phyloP scores from a whole-genome alignment of 2,888 invertebrate species.

The Toxonevra muliebris region DNA sequence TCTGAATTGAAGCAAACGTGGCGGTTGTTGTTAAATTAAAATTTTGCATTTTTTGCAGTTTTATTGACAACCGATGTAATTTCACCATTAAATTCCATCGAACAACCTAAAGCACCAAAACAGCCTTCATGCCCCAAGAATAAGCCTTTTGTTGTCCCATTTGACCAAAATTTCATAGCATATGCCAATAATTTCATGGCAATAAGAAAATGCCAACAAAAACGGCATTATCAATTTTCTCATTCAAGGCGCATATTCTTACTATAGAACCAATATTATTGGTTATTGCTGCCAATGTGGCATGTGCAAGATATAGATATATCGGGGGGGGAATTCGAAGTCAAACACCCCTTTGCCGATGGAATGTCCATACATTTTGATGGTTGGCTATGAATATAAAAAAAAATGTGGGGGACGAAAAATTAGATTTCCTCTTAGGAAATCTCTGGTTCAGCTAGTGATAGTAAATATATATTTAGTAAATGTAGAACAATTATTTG shows the following conservation, averaged over 20 bases:
- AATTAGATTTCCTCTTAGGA: too few relatives aligned
- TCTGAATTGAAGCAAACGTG: too few relatives aligned
- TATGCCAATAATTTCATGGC: slow-evolving; percentile 96
- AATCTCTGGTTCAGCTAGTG: too few relatives aligned
- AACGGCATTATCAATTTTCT: slow-evolving; percentile 88
- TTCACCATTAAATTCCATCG: slow-evolving; percentile 81
- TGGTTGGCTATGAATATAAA: too few relatives aligned
- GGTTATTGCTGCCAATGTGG: slow-evolving; percentile 96
- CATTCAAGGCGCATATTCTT: slow-evolving; percentile 92
- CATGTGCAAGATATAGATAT: slow-evolving; percentile 93
- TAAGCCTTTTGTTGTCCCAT: slow-evolving; percentile 93
- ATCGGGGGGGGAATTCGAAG: too few relatives aligned
- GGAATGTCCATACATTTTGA: too few relatives aligned
- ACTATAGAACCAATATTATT: slow-evolving; percentile 99
- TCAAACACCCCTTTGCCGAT: too few relatives aligned
- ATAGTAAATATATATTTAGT: too few relatives aligned
- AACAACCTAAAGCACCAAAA: slow-evolving; percentile 92
- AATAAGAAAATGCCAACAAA: slow-evolving; percentile 98
- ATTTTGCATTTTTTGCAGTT: slow-evolving; percentile 43
- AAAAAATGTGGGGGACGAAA: too few relatives aligned
- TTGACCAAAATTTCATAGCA: slow-evolving; percentile 99
- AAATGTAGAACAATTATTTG: too few relatives aligned
- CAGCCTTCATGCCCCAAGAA: slow-evolving; percentile 98
- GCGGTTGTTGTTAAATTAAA: slow-evolving; percentile 24
- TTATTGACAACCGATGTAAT: slow-evolving; percentile 61